Evolutionary conservation across 2,888 invertebrate species (phyloP), one percentile per base, ranked within the genome.

Genomic region (Ophion obscuratus): DNA sequence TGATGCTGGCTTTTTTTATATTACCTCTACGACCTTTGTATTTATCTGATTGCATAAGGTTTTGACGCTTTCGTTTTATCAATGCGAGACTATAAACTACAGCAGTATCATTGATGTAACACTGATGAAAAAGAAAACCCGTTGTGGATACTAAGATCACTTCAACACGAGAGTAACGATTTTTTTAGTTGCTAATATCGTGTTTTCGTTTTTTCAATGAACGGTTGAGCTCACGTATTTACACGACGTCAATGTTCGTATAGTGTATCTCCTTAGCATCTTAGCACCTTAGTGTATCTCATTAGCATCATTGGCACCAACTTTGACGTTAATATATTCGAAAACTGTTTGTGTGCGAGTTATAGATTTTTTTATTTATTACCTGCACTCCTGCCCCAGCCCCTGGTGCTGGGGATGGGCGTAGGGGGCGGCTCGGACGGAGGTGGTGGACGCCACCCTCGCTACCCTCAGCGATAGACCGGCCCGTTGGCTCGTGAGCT

Each of bases 361-460:
- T 81, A 24, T 81, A 61, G 31, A 88, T 81, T 62, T 83, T n/a
- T 27, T 74, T 44, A 24, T 75, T 82, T 87, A 87, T 92, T 93
- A 94, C 94, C 94, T 94, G 94, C 94, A 94, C 94, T 94, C 94
- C 90, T 94, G 92, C 91, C 93, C 93, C 93, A 94, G 92, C 90
- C 92, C 91, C 90, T 94, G 94, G 91, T 94, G 93, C 92, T 94
- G 94, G 92, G 93, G 92, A 91, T 94, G 93, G 92, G 93, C 93
- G 94, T 94, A 94, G 93, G 94, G 94, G 92, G 93, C 93, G 91
- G 93, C 93, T 92, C 94, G 94, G 93, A 94, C 93, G 93, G 94
- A 94, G 94, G 94, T 94, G 93, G 94, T 94, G 93, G 94, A 94
- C 93, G 94, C 94, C 94, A 94, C 94, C 94, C 94, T 94, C 93